phyloP scores from a whole-genome alignment of 2,888 invertebrate species.

The Drosophila melanosoma region DNA sequence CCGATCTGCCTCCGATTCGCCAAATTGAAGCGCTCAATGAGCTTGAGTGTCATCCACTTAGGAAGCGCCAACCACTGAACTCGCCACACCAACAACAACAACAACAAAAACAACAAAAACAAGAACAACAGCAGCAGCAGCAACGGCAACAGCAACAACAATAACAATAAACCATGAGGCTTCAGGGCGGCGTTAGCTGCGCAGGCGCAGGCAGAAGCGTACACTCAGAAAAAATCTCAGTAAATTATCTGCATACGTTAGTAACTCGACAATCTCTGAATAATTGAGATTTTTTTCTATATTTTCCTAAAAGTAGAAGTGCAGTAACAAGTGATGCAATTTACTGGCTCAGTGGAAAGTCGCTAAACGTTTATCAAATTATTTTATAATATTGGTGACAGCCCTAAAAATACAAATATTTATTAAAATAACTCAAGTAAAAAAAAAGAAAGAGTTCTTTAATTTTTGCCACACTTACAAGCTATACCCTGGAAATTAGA shows the following conservation, averaged over 20 bases:
- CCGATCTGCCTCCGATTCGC: conserved; percentile 24
- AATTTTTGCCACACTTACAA: background rate
- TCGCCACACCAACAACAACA: conserved; percentile 60
- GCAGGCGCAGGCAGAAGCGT: conserved; percentile 48
- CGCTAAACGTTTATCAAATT: no score
- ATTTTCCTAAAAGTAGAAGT: no score
- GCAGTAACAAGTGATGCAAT: no score
- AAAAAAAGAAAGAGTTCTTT: background rate
- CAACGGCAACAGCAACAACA: conserved; percentile 13
- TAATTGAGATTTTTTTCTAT: no score
- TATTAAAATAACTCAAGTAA: no score
- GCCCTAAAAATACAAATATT: no score
- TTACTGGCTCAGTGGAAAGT: no score
- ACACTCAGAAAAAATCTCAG: background rate
- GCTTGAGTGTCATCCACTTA: conserved; percentile 79
- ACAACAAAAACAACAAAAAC: conserved; percentile 28
- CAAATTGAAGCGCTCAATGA: conserved; percentile 66
- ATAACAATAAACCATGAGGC: conserved; percentile 24
- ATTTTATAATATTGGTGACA: no score
- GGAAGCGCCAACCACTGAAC: conserved; percentile 79
- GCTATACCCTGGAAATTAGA: background rate
- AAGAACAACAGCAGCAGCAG: conserved; percentile 27
- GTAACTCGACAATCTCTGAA: no score
- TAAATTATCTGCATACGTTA: background rate
- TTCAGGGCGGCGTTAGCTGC: conserved; percentile 42